A percentile compares a stretch with the other conserved stretches of the same genome.
Conservation (phyloP, 2,113 vertebrate species). For the Sceloporus undulatus region DNA sequence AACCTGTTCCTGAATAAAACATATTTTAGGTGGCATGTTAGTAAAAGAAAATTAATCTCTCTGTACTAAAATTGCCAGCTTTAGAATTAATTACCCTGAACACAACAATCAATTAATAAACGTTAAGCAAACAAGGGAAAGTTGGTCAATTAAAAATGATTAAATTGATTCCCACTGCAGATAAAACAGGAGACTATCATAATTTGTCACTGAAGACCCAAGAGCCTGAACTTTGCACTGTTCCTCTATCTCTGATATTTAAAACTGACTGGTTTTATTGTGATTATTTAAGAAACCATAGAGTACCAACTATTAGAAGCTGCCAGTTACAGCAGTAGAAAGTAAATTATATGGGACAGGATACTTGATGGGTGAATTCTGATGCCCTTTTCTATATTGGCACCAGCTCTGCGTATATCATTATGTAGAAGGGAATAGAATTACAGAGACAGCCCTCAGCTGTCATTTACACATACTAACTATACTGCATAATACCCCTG, state of each 20-base stretch:
- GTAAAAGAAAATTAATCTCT: slow-evolving; percentile 80
- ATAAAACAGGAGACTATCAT: slow-evolving; percentile 67
- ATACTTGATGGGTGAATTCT: not conserved
- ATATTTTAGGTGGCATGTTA: slow-evolving; percentile 70
- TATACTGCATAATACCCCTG: not conserved
- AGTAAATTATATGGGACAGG: not conserved
- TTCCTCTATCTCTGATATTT: slow-evolving; percentile 66
- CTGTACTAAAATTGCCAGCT: slow-evolving; percentile 76
- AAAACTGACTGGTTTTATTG: slow-evolving; percentile 65
- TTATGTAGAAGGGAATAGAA: not conserved
- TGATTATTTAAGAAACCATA: slow-evolving; percentile 74
- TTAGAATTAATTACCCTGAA: slow-evolving; percentile 77
- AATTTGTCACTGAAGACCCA: slow-evolving; percentile 60
- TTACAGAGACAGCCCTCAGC: not conserved
- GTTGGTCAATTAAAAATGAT: slow-evolving; percentile 78
- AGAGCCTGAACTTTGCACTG: slow-evolving; percentile 49
- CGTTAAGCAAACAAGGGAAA: slow-evolving; percentile 80
- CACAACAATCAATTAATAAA: slow-evolving; percentile 81
- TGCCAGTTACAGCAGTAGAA: not conserved
- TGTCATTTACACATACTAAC: not conserved
- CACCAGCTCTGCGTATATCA: not conserved
- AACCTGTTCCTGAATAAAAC: slow-evolving; percentile 64
- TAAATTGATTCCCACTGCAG: slow-evolving; percentile 77
- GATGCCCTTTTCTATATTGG: not conserved
- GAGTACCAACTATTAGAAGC: not conserved